Conservation (phyloP, 1,140 invertebrate species). For the Magallana ariakensis region DNA sequence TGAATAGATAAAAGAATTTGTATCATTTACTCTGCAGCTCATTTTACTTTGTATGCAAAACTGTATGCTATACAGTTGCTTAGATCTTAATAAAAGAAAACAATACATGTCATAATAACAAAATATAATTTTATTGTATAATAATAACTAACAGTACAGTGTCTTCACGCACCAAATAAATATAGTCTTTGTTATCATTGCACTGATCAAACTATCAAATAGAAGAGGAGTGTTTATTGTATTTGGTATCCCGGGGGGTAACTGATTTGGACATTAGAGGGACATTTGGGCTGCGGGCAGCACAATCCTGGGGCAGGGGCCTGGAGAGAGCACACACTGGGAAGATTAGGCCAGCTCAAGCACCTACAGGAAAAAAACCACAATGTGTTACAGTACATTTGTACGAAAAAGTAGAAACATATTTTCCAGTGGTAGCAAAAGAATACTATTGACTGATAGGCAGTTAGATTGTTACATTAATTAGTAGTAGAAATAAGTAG, state of each 20-base stretch:
- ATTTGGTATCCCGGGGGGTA: conserved; percentile 56
- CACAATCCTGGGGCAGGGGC: conserved; percentile 59
- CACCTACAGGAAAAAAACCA: conserved; percentile 59
- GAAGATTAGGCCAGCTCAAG: conserved; percentile 58
- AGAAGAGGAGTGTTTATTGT: not conserved
- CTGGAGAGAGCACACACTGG: conserved; percentile 56
- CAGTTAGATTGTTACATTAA: no score
- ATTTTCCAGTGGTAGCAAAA: no score
- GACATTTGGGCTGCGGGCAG: conserved; percentile 62
- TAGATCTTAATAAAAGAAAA: no score
- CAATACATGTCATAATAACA: not conserved
- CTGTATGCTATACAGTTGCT: no score
- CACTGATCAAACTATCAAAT: not conserved
- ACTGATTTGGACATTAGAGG: conserved; percentile 55
- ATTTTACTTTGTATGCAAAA: no score
- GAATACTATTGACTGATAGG: no score
- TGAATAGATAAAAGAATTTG: no score
- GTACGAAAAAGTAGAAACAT: no score
- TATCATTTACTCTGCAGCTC: no score
- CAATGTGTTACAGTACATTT: no score
- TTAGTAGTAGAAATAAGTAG: no score
- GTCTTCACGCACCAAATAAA: not conserved
- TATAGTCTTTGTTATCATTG: conserved; percentile 28
- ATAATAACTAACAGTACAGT: not conserved
- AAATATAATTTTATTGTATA: conserved; percentile 30